phyloP scores from a whole-genome alignment of 1,140 invertebrate species.

The Ephestia elutella region DNA sequence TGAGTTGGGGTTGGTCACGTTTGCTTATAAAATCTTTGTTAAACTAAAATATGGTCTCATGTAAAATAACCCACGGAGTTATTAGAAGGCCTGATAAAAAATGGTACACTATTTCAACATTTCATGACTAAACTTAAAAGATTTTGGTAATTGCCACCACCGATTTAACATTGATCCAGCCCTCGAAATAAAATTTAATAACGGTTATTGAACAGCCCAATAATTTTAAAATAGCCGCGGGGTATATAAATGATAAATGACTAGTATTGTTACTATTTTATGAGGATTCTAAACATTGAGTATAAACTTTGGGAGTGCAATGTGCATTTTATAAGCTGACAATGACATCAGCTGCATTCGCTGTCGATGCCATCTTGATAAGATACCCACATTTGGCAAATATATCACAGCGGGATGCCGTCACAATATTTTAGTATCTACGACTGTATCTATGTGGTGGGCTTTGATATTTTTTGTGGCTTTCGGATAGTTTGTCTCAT shows the following conservation, averaged over 20 bases:
- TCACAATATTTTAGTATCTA: conserved; percentile 71
- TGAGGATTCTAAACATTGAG: conserved; percentile 13
- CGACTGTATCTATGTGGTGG: conserved; percentile 47
- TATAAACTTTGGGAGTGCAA: conserved; percentile 26
- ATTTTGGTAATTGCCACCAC: no score
- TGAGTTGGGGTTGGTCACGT: conserved; percentile 4
- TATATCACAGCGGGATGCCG: conserved; percentile 61
- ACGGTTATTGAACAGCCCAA: conserved; percentile 16
- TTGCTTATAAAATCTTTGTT: not conserved
- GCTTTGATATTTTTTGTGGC: conserved; percentile 39
- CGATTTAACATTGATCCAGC: not conserved
- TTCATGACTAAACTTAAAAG: no score
- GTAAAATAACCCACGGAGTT: no score
- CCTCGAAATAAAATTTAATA: conserved; percentile 17
- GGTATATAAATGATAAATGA: conserved; percentile 33
- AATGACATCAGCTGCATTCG: conserved; percentile 48
- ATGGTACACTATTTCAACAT: not conserved
- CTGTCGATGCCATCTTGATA: conserved; percentile 56
- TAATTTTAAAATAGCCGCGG: conserved; percentile 24
- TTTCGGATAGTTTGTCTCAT: not conserved
- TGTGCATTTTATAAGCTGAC: conserved; percentile 26
- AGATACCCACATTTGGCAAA: conserved; percentile 69
- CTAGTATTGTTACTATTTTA: conserved; percentile 23
- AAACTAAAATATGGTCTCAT: not conserved
- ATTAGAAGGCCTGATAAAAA: not conserved